phyloP scores from a whole-genome alignment of 1,140 invertebrate genomes.

The Drosophila guanche region DNA sequence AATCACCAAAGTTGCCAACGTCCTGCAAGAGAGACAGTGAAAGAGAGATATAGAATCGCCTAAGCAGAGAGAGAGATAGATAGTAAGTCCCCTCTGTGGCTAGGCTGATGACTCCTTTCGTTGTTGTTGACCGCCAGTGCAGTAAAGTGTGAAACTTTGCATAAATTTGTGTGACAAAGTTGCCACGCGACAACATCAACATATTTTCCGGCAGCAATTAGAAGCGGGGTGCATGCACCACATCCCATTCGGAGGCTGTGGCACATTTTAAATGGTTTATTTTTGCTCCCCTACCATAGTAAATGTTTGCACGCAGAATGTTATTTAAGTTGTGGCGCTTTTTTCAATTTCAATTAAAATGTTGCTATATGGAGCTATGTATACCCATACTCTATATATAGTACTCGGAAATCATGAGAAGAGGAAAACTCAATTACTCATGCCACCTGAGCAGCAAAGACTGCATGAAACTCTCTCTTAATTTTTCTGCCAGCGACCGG shows the following conservation, averaged over 20 bases:
- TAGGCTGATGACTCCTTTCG: conserved; percentile 44
- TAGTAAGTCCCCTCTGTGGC: conserved; percentile 31
- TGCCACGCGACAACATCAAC: conserved; percentile 67
- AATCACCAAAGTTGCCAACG: conserved; percentile 81
- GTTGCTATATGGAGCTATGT: conserved; percentile 33
- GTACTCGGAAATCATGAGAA: not conserved
- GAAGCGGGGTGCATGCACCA: conserved; percentile 29
- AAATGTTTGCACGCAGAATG: conserved; percentile 73
- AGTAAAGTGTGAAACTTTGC: conserved; percentile 77
- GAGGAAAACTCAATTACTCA: conserved; percentile 71
- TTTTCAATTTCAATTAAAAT: conserved; percentile 82
- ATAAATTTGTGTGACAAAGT: conserved; percentile 76
- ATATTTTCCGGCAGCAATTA: conserved; percentile 77
- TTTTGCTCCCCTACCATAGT: conserved; percentile 32
- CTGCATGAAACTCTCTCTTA: conserved; percentile 39
- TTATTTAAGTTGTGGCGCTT: conserved; percentile 76
- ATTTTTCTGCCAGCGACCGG: conserved; percentile 17
- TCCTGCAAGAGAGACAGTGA: conserved; percentile 51
- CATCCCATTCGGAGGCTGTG: conserved; percentile 7
- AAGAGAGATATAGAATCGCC: not conserved
- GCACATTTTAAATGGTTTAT: conserved; percentile 62
- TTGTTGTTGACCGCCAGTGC: conserved; percentile 59
- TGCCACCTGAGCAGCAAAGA: conserved; percentile 66
- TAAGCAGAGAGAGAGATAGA: not conserved
- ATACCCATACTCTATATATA: conserved; percentile 4